These are phyloP conservation scores for Eublepharis macularius DNA, from an alignment of 2,113 vertebrate species.

Conservation along the genomic window DNA sequence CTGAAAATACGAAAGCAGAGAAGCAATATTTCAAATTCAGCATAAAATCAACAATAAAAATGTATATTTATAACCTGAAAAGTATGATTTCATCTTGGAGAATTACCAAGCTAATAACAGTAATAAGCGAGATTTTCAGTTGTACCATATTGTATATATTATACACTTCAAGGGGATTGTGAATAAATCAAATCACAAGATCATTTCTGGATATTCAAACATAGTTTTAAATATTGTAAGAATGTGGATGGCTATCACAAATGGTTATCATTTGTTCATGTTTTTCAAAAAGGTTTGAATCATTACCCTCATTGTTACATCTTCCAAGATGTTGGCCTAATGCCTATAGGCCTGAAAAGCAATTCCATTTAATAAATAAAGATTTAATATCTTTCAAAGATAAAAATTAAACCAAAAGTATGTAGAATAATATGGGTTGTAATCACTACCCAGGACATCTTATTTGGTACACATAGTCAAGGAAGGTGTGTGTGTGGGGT, in stretches of 20 bases:
- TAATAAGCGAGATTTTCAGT: constrained; percentile 84
- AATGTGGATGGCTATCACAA: constrained; percentile 80
- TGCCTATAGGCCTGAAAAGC: constrained; percentile 62
- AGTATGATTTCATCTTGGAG: constrained; percentile 89
- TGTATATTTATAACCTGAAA: constrained; percentile 87
- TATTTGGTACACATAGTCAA: constrained; percentile 53
- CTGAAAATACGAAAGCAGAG: constrained; percentile 87
- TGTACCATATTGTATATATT: constrained; percentile 85
- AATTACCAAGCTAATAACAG: constrained; percentile 84
- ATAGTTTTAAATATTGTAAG: constrained; percentile 82
- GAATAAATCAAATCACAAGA: constrained; percentile 84
- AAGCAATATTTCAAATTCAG: constrained; percentile 85
- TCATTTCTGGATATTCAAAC: constrained; percentile 80
- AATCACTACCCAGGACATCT: constrained; percentile 57
- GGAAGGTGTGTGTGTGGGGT: constrained; percentile 47
- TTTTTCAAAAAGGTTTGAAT: constrained; percentile 77
- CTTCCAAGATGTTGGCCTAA: constrained; percentile 63
- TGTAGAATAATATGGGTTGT: constrained; percentile 51
- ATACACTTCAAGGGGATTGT: constrained; percentile 82
- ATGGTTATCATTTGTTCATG: constrained; percentile 80
- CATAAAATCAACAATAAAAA: constrained; percentile 89
- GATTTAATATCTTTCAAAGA: constrained; percentile 71
- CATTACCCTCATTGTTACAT: constrained; percentile 69
- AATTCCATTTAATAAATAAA: constrained; percentile 72
- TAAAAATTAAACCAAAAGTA: constrained; percentile 68